Base-by-base conservation (phyloP, 2,888 invertebrate genomes). In the Agonopterix alstromeriana region DNA sequence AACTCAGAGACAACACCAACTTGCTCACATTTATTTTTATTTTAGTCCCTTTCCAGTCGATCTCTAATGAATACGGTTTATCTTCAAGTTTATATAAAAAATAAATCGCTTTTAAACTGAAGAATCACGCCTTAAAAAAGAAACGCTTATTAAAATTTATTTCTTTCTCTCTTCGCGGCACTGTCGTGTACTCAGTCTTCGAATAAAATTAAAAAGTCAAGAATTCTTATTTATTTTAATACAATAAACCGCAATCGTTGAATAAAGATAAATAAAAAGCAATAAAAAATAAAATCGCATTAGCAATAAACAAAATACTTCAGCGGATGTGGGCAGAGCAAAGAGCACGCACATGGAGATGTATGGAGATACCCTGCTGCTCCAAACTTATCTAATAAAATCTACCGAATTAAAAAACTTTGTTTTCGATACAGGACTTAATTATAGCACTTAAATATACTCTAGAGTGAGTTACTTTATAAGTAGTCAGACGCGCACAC, bases 251-350 rank as follows among this genome's bases (percentile, higher is more conserved):
- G 87, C 88, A 87, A 88, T 86, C 88, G 86, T 80, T 86, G 87
- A 88, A 88, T 88, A 87, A 87, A 87, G 87, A 88, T 88, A 88
- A 88, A 88, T 87, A 87, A 87, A 88, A 87, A 77, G 83, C 78
- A 86, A 87, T 88, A 87, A 88, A 87, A 87, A 88, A 88, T 87
- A 86, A 88, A 88, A 82, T 86, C 82, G 86, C 88, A 88, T 88
- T 88, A 88, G 88, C 87, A 86, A 88, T 88, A 88, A 88, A 88
- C 88, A 88, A 88, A 88, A 88, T 87, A 87, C 88, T 88, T 86
- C 86, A 87, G 81, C 86, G 87, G 86, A 88, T 88, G 87, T 88
- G 85, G 85, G 82, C 82, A 83, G 87, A 77, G 77, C 79, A 73
- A 60, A 68, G 74, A 69, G 69, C 71, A 67, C 65, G 83, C 76